phyloP scores from a whole-genome alignment of 1,140 invertebrate genomes.

The Trichonephila inaurata region DNA sequence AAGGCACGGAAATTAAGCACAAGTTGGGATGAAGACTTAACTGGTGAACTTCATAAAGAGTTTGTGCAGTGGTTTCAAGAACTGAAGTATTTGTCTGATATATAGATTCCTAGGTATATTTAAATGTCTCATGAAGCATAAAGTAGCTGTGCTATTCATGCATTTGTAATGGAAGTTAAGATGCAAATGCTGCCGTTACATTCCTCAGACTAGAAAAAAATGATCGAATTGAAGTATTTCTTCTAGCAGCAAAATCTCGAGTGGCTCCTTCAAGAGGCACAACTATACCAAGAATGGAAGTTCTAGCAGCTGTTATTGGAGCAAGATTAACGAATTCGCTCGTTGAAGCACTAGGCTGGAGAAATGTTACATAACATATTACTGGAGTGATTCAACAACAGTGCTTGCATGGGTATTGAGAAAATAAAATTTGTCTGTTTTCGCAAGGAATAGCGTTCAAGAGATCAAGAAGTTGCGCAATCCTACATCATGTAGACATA shows the following conservation, averaged over 20 bases:
- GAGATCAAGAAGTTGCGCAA: no score
- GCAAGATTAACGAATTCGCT: neutral
- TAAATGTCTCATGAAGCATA: neutral
- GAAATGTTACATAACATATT: neutral
- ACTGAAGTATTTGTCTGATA: neutral
- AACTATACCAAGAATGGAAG: slow-evolving; percentile 26
- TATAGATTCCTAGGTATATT: neutral
- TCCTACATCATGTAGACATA: no score
- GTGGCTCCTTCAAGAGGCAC: neutral
- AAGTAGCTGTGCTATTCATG: neutral
- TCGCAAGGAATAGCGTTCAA: neutral
- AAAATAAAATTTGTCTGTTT: neutral
- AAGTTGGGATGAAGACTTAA: no score
- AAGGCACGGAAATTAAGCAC: no score
- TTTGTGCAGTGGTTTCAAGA: no score
- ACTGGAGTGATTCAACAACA: neutral
- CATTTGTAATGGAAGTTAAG: neutral
- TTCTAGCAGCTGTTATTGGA: slow-evolving; percentile 2
- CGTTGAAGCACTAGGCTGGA: neutral
- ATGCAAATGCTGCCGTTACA: neutral
- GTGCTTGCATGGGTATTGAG: slow-evolving; percentile 14
- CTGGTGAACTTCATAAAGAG: no score
- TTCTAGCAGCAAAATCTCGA: neutral
- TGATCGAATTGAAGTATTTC: neutral
- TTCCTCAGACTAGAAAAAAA: neutral